phyloP scores from a whole-genome alignment of 2,113 vertebrate species.

The Equus przewalskii region DNA sequence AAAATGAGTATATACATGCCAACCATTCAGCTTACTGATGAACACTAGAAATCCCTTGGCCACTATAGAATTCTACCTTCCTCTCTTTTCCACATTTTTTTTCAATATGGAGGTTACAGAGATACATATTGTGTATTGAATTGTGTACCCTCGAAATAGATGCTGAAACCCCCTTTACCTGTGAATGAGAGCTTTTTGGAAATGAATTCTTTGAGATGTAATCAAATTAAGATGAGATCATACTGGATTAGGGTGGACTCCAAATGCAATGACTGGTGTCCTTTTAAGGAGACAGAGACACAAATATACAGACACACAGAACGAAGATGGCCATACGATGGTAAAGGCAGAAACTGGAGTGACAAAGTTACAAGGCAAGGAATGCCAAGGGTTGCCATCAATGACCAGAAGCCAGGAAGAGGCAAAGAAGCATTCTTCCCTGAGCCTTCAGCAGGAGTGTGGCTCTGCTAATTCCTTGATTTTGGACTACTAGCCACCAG shows the following conservation, averaged over 20 bases:
- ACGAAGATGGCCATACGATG: background rate
- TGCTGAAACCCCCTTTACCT: background rate
- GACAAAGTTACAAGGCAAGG: background rate
- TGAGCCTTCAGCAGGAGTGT: background rate
- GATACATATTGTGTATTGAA: background rate
- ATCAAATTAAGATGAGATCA: background rate
- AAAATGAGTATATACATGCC: background rate
- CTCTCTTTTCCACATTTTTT: background rate
- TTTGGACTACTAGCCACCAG: background rate
- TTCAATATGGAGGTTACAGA: background rate
- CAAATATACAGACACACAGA: background rate
- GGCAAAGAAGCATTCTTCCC: too few species aligned
- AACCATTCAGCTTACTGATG: background rate
- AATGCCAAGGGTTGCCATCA: background rate
- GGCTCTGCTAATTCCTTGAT: background rate
- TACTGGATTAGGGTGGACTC: background rate
- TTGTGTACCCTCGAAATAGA: background rate
- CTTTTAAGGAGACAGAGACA: background rate
- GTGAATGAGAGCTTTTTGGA: background rate
- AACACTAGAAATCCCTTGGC: background rate
- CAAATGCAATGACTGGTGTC: background rate
- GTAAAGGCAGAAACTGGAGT: background rate
- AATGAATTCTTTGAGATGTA: background rate
- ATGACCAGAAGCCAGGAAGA: background rate
- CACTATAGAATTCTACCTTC: background rate